Evolutionary conservation across 2,888 invertebrate genomes (phyloP).

Genomic region (Furcula furcula): DNA sequence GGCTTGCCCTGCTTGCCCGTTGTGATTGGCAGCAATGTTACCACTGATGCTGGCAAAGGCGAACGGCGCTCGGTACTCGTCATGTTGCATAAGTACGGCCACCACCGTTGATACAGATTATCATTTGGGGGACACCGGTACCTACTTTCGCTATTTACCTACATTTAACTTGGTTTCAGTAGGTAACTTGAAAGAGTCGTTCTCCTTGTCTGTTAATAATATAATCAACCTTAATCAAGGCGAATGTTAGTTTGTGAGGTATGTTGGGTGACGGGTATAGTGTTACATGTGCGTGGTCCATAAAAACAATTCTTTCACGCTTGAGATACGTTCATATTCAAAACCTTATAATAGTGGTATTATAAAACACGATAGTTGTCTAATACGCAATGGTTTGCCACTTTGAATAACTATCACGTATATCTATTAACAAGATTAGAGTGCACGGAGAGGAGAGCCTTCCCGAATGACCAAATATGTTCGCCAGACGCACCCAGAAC

Average conservation of each 20-base stretch:
- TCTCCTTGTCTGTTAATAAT: conserved; percentile 26
- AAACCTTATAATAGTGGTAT: too few relatives aligned
- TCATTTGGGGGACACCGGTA: conserved; percentile 78
- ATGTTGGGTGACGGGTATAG: not conserved
- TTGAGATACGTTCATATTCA: too few relatives aligned
- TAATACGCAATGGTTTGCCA: too few relatives aligned
- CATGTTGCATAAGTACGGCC: conserved; percentile 67
- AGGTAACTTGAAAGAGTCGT: conserved; percentile 22
- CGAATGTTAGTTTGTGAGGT: not conserved
- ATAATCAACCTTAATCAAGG: conserved; percentile 8
- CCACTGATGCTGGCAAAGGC: conserved; percentile 57
- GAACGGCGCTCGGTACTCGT: conserved; percentile 42
- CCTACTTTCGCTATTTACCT: conserved; percentile 69
- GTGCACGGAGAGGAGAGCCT: too few relatives aligned
- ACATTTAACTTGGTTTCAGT: conserved; percentile 34
- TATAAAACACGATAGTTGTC: too few relatives aligned
- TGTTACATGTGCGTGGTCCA: not conserved
- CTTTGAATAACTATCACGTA: too few relatives aligned
- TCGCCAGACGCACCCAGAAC: too few relatives aligned
- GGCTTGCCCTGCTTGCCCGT: conserved; percentile 27
- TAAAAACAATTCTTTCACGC: not conserved
- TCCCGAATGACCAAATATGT: too few relatives aligned
- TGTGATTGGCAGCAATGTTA: conserved; percentile 42
- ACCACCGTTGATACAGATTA: conserved; percentile 73
- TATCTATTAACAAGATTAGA: too few relatives aligned